phyloP scores from a whole-genome alignment of 2,888 invertebrate genomes.

The Tuta absoluta region DNA sequence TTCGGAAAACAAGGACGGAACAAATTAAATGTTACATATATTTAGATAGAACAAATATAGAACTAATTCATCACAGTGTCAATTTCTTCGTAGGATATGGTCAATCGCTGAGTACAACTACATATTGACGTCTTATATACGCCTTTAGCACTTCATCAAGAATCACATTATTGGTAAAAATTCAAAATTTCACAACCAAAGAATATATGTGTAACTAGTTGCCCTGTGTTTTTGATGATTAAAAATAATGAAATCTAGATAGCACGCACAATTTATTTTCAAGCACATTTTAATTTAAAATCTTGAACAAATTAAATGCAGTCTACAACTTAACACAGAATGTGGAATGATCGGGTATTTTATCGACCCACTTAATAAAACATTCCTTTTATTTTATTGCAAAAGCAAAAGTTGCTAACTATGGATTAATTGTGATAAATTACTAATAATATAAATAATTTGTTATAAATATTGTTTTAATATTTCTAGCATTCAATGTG shows the following conservation, averaged over 20 bases:
- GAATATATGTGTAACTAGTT: too few relatives aligned
- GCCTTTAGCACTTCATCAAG: too few relatives aligned
- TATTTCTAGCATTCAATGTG: neutral
- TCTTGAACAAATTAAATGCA: neutral
- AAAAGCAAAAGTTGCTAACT: neutral
- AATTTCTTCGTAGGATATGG: too few relatives aligned
- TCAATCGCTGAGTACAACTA: too few relatives aligned
- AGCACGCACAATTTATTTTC: neutral
- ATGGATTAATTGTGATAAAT: neutral
- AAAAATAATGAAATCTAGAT: neutral
- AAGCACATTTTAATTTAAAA: neutral
- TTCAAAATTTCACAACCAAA: too few relatives aligned
- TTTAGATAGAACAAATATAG: too few relatives aligned
- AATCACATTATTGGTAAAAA: too few relatives aligned
- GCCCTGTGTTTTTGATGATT: too few relatives aligned
- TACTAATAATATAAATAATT: neutral
- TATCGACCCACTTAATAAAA: neutral
- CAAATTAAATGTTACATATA: too few relatives aligned
- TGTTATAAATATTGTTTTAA: neutral
- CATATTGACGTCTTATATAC: too few relatives aligned
- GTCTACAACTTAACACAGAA: neutral
- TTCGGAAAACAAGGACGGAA: too few relatives aligned
- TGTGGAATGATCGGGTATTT: neutral
- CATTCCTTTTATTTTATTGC: neutral
- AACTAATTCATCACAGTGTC: too few relatives aligned